Percentiles rank a stretch among this genome's conserved stretches.
Evolutionary conservation across 2,888 invertebrate genomes (phyloP).

Genomic region (Atrina japonica): DNA sequence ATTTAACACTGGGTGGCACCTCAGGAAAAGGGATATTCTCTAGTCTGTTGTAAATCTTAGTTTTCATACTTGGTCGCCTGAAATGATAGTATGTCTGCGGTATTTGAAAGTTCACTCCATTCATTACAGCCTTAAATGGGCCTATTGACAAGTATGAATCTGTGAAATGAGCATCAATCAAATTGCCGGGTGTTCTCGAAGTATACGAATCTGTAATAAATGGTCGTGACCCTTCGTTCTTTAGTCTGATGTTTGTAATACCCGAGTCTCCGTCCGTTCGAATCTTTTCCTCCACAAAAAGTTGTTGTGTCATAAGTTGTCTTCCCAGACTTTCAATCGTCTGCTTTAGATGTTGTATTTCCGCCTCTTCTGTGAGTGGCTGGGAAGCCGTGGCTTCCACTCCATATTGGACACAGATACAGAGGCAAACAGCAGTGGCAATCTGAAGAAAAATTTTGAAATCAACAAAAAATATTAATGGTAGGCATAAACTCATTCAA

Average conservation of each 20-base stretch:
- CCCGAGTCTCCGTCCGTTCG: constrained; percentile 50
- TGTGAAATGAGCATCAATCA: constrained; percentile 57
- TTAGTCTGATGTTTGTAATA: constrained; percentile 33
- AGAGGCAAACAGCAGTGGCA: too few relatives aligned
- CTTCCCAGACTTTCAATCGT: constrained; percentile 44
- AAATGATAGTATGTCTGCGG: constrained; percentile 75
- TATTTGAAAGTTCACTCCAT: constrained; percentile 74
- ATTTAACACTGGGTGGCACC: constrained; percentile 65
- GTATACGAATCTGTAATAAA: constrained; percentile 52
- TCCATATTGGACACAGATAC: too few relatives aligned
- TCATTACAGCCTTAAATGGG: constrained; percentile 65
- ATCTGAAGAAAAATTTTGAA: too few relatives aligned
- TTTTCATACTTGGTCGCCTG: constrained; percentile 57
- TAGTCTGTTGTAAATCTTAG: constrained; percentile 49
- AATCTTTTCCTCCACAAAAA: constrained; percentile 64
- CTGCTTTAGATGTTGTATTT: constrained; percentile 12
- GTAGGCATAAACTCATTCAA: too few relatives aligned
- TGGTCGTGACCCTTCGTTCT: constrained; percentile 53
- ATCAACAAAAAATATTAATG: too few relatives aligned
- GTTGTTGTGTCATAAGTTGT: constrained; percentile 68
- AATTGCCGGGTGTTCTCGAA: too few relatives aligned
- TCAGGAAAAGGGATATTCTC: constrained; percentile 71
- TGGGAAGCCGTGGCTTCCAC: too few relatives aligned
- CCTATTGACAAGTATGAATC: constrained; percentile 67
- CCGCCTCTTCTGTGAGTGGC: too few relatives aligned